Evolutionary conservation across 2,113 vertebrate species (phyloP).

Genomic region (Phylloscopus trochiloides): DNA sequence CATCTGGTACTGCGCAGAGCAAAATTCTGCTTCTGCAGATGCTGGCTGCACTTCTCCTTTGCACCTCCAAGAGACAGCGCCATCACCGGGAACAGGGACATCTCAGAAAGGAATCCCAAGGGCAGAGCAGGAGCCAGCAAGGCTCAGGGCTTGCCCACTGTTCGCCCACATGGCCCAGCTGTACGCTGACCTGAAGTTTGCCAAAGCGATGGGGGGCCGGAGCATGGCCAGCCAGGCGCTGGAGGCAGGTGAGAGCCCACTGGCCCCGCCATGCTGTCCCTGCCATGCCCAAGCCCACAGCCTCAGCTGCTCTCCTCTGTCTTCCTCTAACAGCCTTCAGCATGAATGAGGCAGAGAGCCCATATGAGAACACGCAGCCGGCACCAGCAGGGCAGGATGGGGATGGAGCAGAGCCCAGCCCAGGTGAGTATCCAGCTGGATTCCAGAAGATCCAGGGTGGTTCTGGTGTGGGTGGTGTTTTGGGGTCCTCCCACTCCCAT

Average conservation of each 20-base stretch:
- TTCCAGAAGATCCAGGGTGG: accelerated
- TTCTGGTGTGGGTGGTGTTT: neutral
- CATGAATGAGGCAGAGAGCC: neutral
- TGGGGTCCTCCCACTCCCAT: accelerated
- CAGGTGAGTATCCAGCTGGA: neutral
- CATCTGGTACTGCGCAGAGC: neutral
- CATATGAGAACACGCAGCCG: neutral
- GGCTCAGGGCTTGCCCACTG: neutral
- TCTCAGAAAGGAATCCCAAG: neutral
- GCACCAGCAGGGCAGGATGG: neutral
- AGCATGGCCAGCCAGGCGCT: neutral
- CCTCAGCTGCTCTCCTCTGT: neutral
- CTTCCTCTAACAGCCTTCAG: neutral
- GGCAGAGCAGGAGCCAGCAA: neutral
- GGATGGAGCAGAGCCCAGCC: neutral
- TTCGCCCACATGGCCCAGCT: slow-evolving; percentile 29
- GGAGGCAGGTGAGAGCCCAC: slow-evolving; percentile 29
- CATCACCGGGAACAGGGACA: neutral
- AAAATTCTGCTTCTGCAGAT: slow-evolving; percentile 35
- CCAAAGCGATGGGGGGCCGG: neutral
- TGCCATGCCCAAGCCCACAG: accelerated
- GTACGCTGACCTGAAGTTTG: slow-evolving; percentile 53
- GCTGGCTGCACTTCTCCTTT: neutral
- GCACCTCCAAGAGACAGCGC: accelerated
- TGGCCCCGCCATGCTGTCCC: accelerated